phyloP scores from a whole-genome alignment of 1,140 invertebrate genomes.

The Calephelis virginiensis region DNA sequence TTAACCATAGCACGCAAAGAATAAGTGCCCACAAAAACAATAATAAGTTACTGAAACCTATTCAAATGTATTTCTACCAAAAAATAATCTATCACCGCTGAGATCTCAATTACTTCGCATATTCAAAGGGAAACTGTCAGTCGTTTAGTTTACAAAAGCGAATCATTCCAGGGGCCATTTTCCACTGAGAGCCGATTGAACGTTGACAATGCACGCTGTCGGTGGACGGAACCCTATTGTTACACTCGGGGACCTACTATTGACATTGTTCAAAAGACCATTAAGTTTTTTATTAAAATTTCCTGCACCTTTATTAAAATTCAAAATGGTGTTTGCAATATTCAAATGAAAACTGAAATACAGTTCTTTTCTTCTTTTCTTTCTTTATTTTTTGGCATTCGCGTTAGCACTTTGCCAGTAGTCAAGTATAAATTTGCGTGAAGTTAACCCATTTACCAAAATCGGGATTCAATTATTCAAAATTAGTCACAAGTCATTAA shows the following conservation, averaged over 20 bases:
- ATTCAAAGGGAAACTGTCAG: slow-evolving; percentile 40
- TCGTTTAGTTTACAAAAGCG: slow-evolving; percentile 46
- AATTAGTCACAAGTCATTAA: too few species aligned
- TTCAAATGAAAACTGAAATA: too few species aligned
- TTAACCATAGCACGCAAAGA: too few species aligned
- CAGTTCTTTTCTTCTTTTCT: too few species aligned
- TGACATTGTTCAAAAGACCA: slow-evolving; percentile 47
- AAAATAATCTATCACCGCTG: slow-evolving; percentile 26
- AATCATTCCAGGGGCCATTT: slow-evolving; percentile 46
- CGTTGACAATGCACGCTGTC: slow-evolving; percentile 42
- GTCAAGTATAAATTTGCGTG: too few species aligned
- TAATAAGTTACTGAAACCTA: not conserved
- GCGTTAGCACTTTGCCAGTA: too few species aligned
- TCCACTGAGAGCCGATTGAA: slow-evolving; percentile 44
- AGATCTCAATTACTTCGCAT: slow-evolving; percentile 37
- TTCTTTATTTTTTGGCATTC: too few species aligned
- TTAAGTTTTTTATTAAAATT: slow-evolving; percentile 34
- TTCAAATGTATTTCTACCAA: slow-evolving; percentile 1
- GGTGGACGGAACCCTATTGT: slow-evolving; percentile 47
- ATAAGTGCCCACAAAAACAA: too few species aligned
- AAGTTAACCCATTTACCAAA: too few species aligned
- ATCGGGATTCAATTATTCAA: too few species aligned
- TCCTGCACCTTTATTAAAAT: not conserved
- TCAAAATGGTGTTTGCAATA: slow-evolving; percentile 2
- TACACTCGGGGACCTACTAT: slow-evolving; percentile 46